These are phyloP conservation scores for Lepidochrysops patricia DNA, from an alignment of 2,888 invertebrate species.

Conservation along the genomic window DNA sequence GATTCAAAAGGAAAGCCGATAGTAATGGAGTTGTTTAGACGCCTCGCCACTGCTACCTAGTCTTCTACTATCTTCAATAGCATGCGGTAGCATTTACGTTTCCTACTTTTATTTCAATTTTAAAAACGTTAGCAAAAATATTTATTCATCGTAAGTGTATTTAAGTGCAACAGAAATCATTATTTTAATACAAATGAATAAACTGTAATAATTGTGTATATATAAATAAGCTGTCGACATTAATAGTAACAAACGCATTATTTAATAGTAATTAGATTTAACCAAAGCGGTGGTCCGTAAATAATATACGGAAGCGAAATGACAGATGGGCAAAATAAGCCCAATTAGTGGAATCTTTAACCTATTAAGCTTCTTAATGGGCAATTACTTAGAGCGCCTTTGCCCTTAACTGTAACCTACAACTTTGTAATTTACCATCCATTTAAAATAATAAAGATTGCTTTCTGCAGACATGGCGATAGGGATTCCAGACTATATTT, in stretches of 20 bases:
- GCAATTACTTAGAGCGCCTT: slow-evolving; percentile 26
- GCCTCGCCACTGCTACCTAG: background rate
- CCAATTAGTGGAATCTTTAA: slow-evolving; percentile 27
- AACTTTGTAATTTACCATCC: slow-evolving; percentile 6
- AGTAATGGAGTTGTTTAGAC: too few relatives aligned
- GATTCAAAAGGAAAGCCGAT: too few relatives aligned
- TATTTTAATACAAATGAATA: background rate
- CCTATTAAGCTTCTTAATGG: slow-evolving; percentile 26
- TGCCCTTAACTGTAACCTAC: slow-evolving; percentile 20
- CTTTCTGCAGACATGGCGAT: background rate
- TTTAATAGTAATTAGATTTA: background rate
- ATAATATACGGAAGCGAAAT: slow-evolving; percentile 18
- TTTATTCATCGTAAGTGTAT: background rate
- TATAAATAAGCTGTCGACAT: background rate
- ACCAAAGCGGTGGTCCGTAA: background rate
- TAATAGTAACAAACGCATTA: background rate
- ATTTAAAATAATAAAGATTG: background rate
- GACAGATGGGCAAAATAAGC: slow-evolving; percentile 27
- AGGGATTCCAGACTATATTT: too few relatives aligned
- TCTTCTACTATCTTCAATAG: too few relatives aligned
- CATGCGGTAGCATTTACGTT: background rate
- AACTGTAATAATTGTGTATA: background rate
- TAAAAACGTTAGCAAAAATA: background rate
- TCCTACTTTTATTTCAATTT: background rate
- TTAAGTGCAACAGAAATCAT: background rate